A percentile compares a stretch with the other conserved stretches of the same genome.
phyloP scores from a whole-genome alignment of 1,140 invertebrate genomes.

The Polypedilum pembai region DNA sequence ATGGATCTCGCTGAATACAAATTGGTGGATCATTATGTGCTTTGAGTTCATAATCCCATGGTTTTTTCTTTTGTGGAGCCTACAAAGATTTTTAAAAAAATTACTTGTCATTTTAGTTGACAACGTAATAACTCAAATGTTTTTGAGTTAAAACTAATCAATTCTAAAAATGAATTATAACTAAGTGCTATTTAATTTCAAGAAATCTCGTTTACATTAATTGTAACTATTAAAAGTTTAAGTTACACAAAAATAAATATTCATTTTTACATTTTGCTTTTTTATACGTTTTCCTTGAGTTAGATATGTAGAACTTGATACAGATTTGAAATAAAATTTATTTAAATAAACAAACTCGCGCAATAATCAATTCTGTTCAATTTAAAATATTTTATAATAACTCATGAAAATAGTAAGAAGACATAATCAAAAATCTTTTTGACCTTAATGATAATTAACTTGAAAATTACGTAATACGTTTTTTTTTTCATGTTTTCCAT shows the following conservation, averaged over 20 bases:
- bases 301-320: too few species aligned
- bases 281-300: too few species aligned
- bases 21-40: slow-evolving; percentile 54
- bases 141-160: neutral
- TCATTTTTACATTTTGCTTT: neutral
- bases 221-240: neutral
- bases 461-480: too few species aligned
- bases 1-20: slow-evolving; percentile 67
- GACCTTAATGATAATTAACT: too few species aligned
- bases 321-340: too few species aligned
- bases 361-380: too few species aligned
- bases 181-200: neutral
- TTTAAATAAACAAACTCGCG: too few species aligned
- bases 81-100: slow-evolving; percentile 38
- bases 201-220: neutral
- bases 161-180: neutral
- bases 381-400: too few species aligned
- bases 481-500: too few species aligned
- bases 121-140: neutral
- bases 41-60: slow-evolving; percentile 53
- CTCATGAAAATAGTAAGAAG: too few species aligned
- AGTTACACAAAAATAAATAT: neutral
- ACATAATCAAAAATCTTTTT: too few species aligned
- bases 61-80: slow-evolving; percentile 51
- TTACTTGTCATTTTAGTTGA: too few species aligned